Evolutionary conservation across 2,797 vertebrate species (phyloP).

Genomic region (Eupleurogrammus muticus): DNA sequence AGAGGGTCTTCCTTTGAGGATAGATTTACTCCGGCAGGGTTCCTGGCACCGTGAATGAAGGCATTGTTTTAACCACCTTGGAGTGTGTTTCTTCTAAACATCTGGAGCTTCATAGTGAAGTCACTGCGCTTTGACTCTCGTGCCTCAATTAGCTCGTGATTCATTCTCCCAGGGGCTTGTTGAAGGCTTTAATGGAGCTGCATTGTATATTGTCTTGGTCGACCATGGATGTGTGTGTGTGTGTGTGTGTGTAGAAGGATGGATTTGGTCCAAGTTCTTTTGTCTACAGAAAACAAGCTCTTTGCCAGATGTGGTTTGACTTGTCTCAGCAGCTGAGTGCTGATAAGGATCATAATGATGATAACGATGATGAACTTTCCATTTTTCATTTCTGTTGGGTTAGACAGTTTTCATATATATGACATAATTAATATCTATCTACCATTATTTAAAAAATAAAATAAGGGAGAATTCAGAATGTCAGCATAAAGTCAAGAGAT

Average conservation of each 20-base stretch:
- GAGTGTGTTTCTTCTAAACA: constrained; percentile 36
- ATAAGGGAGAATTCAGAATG: no score
- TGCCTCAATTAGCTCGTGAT: constrained; percentile 34
- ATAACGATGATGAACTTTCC: constrained; percentile 14
- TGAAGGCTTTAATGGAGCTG: constrained; percentile 15
- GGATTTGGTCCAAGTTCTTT: constrained; percentile 17
- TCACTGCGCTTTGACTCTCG: constrained; percentile 23
- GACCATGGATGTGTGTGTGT: constrained; percentile 18
- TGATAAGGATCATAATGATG: no score
- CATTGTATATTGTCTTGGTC: neutral
- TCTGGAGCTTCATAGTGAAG: constrained; percentile 51
- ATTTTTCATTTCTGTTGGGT: constrained; percentile 13
- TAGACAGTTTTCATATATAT: no score
- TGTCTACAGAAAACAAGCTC: constrained; percentile 11
- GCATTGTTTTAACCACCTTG: constrained; percentile 13
- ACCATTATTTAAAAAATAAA: no score
- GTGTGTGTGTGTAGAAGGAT: constrained; percentile 6
- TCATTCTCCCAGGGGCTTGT: constrained; percentile 32
- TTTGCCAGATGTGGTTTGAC: constrained; percentile 59
- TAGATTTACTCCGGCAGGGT: constrained; percentile 21
- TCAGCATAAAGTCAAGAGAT: no score
- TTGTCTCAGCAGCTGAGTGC: constrained; percentile 11
- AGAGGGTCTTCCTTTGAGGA: constrained; percentile 1
- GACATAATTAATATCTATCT: no score
- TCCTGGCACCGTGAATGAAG: neutral